Evolutionary conservation across 37 sponge, comb jelly and placozoan species (phyloP), one percentile per base, ranked within the genome.

Genomic region (Geodia barretti): DNA sequence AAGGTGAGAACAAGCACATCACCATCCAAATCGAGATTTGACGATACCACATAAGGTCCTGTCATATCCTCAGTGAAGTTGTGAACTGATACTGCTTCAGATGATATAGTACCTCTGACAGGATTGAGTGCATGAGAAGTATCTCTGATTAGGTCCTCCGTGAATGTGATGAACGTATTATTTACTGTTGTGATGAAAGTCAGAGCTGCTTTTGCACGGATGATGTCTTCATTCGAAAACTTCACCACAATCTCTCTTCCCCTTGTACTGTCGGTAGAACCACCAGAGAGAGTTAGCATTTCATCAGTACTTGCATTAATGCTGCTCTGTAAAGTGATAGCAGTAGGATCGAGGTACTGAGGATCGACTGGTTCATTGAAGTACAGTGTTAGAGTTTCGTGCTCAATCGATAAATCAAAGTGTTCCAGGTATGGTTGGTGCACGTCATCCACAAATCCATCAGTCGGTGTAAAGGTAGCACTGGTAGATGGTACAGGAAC

Each of bases 381-480:
- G 66, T 79, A 91, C 41, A 96, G 72, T 32, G 87, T 88, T 34
- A 96, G 30, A 3, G 84, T 86, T 14, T 70, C 84, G 25, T 86
- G 40, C 58, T 93, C 74, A n/a, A 96, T 60, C n/a, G 97, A 96
- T 26, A 96, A 28, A 70, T 93, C 91, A 66, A 93, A 96, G 75
- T 85, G 77, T 62, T 85, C 74, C 24, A 96, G 38, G 5, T 78
- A 67, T 43, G 94, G 94, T 69, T 79, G 68, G 32, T 68, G 80
- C 34, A 28, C 47, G 60, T 96, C 97, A 60, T 62, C 40, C 26
- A 96, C 59, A 76, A 93, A 96, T 1, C 5, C 39, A 9, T 74
- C 54, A 33, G 73, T 37, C 14, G 7, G 11, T 14, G 87, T 67
- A 64, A 90, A 93, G 17, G 24, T 39, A 0, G 91, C 97, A 30